phyloP scores from a whole-genome alignment of 2,888 invertebrate genomes.

The Dusona sp. region DNA sequence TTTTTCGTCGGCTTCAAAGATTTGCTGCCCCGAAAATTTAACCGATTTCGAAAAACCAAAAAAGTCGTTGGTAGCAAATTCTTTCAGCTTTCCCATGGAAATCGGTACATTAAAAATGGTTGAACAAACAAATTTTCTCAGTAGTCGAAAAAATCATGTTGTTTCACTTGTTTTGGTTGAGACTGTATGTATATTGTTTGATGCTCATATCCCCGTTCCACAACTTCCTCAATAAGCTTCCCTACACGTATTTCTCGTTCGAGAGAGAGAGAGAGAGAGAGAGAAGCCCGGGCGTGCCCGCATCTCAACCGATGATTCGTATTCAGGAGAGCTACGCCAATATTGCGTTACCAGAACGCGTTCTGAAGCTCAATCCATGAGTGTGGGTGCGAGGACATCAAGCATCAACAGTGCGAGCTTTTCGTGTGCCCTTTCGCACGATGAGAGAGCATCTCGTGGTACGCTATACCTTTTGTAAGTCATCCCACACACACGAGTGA shows the following conservation, averaged over 20 bases:
- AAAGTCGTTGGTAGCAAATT: background rate
- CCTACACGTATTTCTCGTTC: conserved; percentile 51
- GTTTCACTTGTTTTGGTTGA: background rate
- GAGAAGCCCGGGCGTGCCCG: conserved; percentile 63
- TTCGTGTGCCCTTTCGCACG: conserved; percentile 50
- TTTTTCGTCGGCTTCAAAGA: background rate
- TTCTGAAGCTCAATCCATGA: conserved; percentile 78
- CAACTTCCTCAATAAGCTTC: conserved; percentile 48
- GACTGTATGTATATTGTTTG: conserved; percentile 6
- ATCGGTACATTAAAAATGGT: background rate
- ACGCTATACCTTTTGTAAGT: conserved; percentile 76
- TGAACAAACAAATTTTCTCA: background rate
- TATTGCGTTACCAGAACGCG: conserved; percentile 84
- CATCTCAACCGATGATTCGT: conserved; percentile 78
- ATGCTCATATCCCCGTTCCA: conserved; percentile 30
- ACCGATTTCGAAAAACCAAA: background rate
- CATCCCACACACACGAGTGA: conserved; percentile 72
- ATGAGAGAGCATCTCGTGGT: conserved; percentile 54
- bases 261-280: conserved; percentile 44
- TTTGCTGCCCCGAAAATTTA: too few relatives aligned
- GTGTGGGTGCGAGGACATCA: conserved; percentile 51
- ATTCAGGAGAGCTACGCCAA: conserved; percentile 82
- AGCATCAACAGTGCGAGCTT: conserved; percentile 56
- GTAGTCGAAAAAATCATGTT: background rate
- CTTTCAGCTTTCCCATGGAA: background rate